Evolutionary conservation across 1,140 invertebrate species (phyloP), one percentile per base, ranked within the genome.

Genomic region (Patella vulgata): DNA sequence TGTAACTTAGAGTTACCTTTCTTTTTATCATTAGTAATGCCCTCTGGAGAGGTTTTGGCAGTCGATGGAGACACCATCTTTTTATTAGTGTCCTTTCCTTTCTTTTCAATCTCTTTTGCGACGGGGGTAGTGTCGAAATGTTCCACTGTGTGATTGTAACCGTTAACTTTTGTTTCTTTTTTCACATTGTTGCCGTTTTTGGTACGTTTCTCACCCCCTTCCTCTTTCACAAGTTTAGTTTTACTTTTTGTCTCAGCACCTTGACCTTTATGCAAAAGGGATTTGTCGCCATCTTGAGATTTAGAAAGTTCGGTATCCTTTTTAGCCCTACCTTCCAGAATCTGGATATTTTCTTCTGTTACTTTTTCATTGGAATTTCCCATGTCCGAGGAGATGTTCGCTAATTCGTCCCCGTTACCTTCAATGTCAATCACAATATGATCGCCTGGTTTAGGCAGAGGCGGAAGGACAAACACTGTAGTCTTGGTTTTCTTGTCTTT

Each of bases 401-500:
- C 8, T 57, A 57, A 11, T 25, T 57, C 2, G 42, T 58, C 42
- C 33, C 23, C 23, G 55, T 33, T 5, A 11, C 4, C 1, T 39
- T 44, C 17, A 30, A 52, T 27, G 33, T 43, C 48, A 44, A 31
- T n/a, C 53, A 40, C 62, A 63, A 28, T 23, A 23, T 60, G 19
- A 46, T 55, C 50, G 46, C 61, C 52, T 36, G 54, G 21, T 44
- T 40, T 28, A 55, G 56, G 27, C 9, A 36, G 52, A 50, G 40
- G 30, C 14, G 62, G 55, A 43, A 47, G 60, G 39, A 36, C 28
- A n/a, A 51, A 48, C 19, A 59, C 46, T 53, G 66, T 60, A 36
- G 63, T 59, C 48, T 63, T 68, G 28, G 58, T 60, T 58, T 73
- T 73, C 36, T 67, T 71, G 50, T 74, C 70, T 51, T 75, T 74